phyloP scores from a whole-genome alignment of 2,888 invertebrate species.

The Caradrina kadenii region DNA sequence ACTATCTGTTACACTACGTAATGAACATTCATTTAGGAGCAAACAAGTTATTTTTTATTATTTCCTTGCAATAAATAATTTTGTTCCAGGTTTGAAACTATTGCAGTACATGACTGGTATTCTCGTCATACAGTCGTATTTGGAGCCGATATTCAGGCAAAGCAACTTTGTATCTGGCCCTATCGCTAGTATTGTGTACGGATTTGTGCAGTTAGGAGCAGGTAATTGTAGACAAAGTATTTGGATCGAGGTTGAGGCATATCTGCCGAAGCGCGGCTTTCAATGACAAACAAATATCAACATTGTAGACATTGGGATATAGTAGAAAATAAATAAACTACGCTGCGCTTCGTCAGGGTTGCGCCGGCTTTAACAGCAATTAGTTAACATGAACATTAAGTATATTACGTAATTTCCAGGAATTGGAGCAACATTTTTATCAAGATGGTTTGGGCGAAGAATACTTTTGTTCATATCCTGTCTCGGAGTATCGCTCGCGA shows the following conservation, averaged over 20 bases:
- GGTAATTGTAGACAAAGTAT: conserved; percentile 72
- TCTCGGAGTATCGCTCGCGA: conserved; percentile 87
- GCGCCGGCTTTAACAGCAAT: too few relatives aligned
- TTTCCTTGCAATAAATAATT: background rate
- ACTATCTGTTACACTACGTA: too few relatives aligned
- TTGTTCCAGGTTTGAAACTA: conserved; percentile 87
- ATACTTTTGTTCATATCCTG: conserved; percentile 90
- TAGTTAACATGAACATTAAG: background rate
- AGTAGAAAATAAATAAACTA: background rate
- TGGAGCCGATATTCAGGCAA: conserved; percentile 91
- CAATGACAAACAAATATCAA: background rate
- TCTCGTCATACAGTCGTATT: conserved; percentile 91
- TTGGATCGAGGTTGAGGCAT: background rate
- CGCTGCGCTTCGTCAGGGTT: background rate
- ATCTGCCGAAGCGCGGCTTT: background rate
- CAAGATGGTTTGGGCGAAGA: conserved; percentile 89
- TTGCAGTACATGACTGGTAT: conserved; percentile 91
- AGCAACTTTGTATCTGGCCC: conserved; percentile 89
- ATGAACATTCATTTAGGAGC: too few relatives aligned
- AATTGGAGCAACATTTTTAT: conserved; percentile 86
- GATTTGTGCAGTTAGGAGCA: conserved; percentile 90
- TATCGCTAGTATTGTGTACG: conserved; percentile 90
- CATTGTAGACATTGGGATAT: background rate
- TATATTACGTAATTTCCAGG: conserved; percentile 73
- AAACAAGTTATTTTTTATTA: background rate